phyloP scores from a whole-genome alignment of 2,888 invertebrate genomes.

The Papilio elwesi region DNA sequence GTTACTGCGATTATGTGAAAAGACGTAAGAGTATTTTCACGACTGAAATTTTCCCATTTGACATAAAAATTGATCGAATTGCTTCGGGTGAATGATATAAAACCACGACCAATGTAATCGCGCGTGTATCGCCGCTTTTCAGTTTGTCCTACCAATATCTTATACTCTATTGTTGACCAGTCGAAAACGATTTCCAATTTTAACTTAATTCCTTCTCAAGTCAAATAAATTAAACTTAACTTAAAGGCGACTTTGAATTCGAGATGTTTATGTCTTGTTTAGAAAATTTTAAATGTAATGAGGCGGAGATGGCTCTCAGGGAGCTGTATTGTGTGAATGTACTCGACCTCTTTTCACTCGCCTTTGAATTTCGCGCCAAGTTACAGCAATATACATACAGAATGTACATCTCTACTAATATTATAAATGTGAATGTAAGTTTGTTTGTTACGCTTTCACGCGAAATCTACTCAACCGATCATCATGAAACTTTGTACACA shows the following conservation, averaged over 20 bases:
- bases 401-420: constrained; percentile 4
- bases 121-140: background rate
- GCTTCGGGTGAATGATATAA: background rate
- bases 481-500: too few relatives aligned
- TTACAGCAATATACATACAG: background rate
- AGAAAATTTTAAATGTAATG: constrained; percentile 43
- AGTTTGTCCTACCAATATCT: background rate
- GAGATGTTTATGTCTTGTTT: constrained; percentile 13
- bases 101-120: too few relatives aligned
- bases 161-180: background rate
- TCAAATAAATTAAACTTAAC: constrained; percentile 14
- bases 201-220: constrained; percentile 9
- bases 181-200: background rate
- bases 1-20: too few relatives aligned
- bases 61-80: background rate
- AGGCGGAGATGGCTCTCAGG: constrained; percentile 34
- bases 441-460: too few relatives aligned
- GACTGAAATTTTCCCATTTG: too few relatives aligned
- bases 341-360: constrained; percentile 44
- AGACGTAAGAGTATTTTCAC: too few relatives aligned
- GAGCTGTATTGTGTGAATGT: constrained; percentile 38
- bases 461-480: too few relatives aligned
- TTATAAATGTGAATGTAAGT: too few relatives aligned
- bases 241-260: constrained; percentile 45
- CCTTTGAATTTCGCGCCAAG: constrained; percentile 31